Evolutionary conservation across 2,113 vertebrate species (phyloP), one percentile per base, ranked within the genome.

Genomic region (Colossoma macropomum): DNA sequence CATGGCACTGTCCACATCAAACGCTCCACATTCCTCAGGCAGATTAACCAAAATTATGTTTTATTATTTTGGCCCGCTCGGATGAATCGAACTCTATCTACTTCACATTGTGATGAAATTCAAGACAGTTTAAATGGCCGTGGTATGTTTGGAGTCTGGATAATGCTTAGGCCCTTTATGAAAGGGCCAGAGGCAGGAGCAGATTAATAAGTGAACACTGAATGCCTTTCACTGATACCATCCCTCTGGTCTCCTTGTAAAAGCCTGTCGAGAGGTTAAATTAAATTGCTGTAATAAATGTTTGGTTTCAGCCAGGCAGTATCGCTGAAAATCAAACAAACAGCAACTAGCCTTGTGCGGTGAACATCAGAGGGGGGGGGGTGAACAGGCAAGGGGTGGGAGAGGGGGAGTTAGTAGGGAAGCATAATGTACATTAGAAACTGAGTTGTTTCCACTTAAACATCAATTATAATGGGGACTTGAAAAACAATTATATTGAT

Each of bases 41-140:
- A 98, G 97, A 99, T 98, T 98, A 99, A 95, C 93, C 93, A 93
- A 98, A 98, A 99, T 99, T 96, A 97, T 96, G 93, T 97, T 98
- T 98, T 97, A 97, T 98, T 98, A 98, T 96, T 92, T 84, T 87
- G 94, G 93, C 94, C 91, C 92, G 92, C 89, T 93, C 90, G 93
- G 93, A 93, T 88, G 75, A 94, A 95, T 96, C 94, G 91, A 95
- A 95, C 93, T 94, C 95, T 95, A 95, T 96, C 96, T 95, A 90
- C 91, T 94, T 92, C 87, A 90, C 95, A 93, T 94, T 95, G 94
- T 93, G 96, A 95, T 96, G 96, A 96, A 97, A 97, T 96, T 96
- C 92, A 96, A 97, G 93, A 96, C 95, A 95, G 95, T 96, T 96
- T 95, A 95, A 93, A 97, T 96, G 96, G 95, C 95, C 95, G 95